Base-by-base conservation (phyloP, 2,797 vertebrate species). In the Onychomys arenicola region DNA sequence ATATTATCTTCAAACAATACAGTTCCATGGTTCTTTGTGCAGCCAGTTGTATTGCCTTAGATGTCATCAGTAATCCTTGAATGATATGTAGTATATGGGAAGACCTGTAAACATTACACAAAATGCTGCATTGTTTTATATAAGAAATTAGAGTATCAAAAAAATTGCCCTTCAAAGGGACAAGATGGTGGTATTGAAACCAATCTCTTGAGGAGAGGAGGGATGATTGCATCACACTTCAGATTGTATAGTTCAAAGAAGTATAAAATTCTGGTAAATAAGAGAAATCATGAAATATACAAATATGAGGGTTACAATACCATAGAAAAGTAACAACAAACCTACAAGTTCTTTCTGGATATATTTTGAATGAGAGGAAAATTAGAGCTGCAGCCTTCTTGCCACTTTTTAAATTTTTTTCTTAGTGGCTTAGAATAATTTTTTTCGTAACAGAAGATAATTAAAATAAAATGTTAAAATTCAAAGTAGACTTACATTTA, bases 281-380 rank as follows among this genome's bases (percentile, higher is more conserved):
- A 63, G 46, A 11, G 0, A n/a, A 81, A 5, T 43, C 17, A 77
- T 95, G 71, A 19, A 88, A 85, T 95, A 96, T 85, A n/a, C 16
- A 94, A 73, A 43, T 89, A 91, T 78, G 23, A 76, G 2, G 8
- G 1, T 86, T 71, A 12, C 2, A 88, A 77, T 32, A 83, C 1
- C 52, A 86, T 63, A 75, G 2, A 87, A 93, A 69, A 23, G 17
- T 8, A 52, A 81, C 9, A 87, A 90, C 9, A 59, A 76, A 82
- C 11, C 7, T 61, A 84, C 63, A 59, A 11, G 4, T 29, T 83
- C 40, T 91, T 95, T 52, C 12, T 71, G 19, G 5, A 90, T 10
- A 92, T 8, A 29, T 61, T 86, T 90, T 13, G 52, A 75, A 57
- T 59, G 27, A 17, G 23, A 96, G 32, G 67, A 71, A 95, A 97